phyloP scores from a whole-genome alignment of 2,888 invertebrate species.

The Cremastobaeus sp. region DNA sequence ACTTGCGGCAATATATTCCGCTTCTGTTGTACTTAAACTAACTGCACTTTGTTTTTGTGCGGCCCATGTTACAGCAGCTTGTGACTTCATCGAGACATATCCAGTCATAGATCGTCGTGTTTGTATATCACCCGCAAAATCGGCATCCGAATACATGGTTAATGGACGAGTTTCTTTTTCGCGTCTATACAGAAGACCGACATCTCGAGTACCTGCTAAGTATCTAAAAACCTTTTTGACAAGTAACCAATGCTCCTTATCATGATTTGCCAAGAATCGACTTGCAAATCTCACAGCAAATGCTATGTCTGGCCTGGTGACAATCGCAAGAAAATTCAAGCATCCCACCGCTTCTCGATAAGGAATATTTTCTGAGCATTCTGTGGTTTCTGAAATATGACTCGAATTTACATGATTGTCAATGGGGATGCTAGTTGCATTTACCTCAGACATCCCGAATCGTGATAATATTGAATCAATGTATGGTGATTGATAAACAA shows the following conservation, averaged over 20 bases:
- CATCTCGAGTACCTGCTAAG: constrained; percentile 8
- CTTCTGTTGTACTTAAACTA: constrained; percentile 24
- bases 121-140: constrained; percentile 15
- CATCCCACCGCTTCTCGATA: constrained; percentile 55
- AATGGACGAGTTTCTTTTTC: not conserved
- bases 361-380: constrained; percentile 4
- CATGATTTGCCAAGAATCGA: constrained; percentile 31
- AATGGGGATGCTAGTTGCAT: constrained; percentile 44
- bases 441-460: constrained; percentile 53
- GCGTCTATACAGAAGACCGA: constrained; percentile 39
- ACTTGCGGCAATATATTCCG: constrained; percentile 27
- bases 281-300: constrained; percentile 50
- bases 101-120: constrained; percentile 13
- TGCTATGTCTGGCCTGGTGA: constrained; percentile 56
- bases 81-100: not conserved
- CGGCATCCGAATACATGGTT: constrained; percentile 42
- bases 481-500: constrained; percentile 27
- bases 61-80: constrained; percentile 2
- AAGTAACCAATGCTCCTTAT: constrained; percentile 42
- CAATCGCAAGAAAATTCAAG: constrained; percentile 41
- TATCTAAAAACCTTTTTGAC: constrained; percentile 30
- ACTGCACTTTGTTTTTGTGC: constrained; percentile 14
- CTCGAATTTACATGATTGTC: constrained; percentile 17
- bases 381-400: not conserved
- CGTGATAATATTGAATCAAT: constrained; percentile 41